phyloP scores from a whole-genome alignment of 2,888 invertebrate species.

The Conops quadrifasciatus region DNA sequence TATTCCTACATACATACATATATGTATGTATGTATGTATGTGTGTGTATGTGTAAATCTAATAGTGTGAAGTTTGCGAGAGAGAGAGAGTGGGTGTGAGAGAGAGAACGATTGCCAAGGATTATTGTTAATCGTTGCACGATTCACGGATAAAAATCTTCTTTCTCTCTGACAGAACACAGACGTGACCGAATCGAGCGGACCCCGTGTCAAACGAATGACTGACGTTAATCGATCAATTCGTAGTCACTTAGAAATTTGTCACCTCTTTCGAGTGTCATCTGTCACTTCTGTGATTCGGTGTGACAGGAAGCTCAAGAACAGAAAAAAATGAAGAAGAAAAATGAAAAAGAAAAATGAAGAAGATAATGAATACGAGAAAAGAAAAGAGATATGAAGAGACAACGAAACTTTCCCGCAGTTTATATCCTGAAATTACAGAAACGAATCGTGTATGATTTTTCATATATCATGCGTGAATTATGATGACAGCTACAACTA shows the following conservation, averaged over 20 bases:
- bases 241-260: slow-evolving; percentile 50
- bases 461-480: too few relatives aligned
- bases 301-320: slow-evolving; percentile 19
- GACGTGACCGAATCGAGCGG: not conserved
- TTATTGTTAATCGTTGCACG: not conserved
- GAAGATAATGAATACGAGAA: not conserved
- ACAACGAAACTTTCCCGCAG: too few relatives aligned
- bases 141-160: slow-evolving; percentile 45
- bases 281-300: slow-evolving; percentile 55
- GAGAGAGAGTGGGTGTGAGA: not conserved
- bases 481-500: too few relatives aligned
- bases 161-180: not conserved
- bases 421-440: too few relatives aligned
- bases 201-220: slow-evolving; percentile 55
- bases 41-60: too few relatives aligned
- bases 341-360: not conserved
- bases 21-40: too few relatives aligned
- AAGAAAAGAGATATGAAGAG: not conserved
- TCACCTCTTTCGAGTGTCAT: slow-evolving; percentile 55
- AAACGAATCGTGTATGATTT: too few relatives aligned
- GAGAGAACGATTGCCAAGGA: not conserved
- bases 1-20: too few relatives aligned
- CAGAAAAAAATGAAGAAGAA: not conserved
- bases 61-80: not conserved
- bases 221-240: slow-evolving; percentile 65